A percentile compares a stretch with the other conserved stretches of the same genome.
These are phyloP conservation scores for Catocala fraxini DNA, from an alignment of 2,888 invertebrate genomes.

Conservation along the genomic window DNA sequence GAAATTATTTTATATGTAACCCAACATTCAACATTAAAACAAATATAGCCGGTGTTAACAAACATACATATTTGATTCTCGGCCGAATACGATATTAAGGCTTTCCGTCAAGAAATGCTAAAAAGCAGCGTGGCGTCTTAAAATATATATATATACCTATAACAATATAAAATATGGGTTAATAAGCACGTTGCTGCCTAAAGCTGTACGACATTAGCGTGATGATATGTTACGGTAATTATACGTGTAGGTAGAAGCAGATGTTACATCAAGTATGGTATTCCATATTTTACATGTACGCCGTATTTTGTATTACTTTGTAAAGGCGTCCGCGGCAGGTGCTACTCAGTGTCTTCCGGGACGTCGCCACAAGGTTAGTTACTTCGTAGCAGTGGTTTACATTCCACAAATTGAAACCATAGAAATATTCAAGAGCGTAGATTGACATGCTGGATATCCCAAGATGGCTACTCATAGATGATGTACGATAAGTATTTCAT, in stretches of 20 bases:
- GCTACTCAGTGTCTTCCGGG: conserved; percentile 34
- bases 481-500: no score
- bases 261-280: conserved; percentile 7
- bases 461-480: background rate
- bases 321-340: conserved; percentile 27
- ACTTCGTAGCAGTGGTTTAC: conserved; percentile 15
- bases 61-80: no score
- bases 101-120: no score
- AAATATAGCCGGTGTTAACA: no score
- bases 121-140: no score
- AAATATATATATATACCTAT: no score
- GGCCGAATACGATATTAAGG: no score
- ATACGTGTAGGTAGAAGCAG: background rate
- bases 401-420: conserved; percentile 3
- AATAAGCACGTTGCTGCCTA: no score
- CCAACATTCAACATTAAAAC: no score
- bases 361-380: conserved; percentile 35
- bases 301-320: conserved; percentile 13
- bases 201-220: no score
- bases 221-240: background rate
- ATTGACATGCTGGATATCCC: background rate
- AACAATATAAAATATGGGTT: no score
- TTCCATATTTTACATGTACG: conserved; percentile 14
- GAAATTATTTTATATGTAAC: no score
- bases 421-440: background rate